phyloP scores from a whole-genome alignment of 2,113 vertebrate genomes.

The Eretmochelys imbricata region DNA sequence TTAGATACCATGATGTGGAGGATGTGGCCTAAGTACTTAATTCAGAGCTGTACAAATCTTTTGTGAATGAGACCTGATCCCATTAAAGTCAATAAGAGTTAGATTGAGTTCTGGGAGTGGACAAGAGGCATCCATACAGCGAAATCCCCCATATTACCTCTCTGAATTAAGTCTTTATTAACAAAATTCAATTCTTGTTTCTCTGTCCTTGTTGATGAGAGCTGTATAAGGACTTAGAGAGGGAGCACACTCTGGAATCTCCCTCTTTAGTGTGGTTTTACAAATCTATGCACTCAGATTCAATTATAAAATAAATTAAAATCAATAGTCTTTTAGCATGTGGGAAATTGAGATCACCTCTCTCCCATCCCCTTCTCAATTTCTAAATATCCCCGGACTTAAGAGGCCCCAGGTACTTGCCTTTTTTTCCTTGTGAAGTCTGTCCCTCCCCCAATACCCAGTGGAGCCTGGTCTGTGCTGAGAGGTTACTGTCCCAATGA shows the following conservation, averaged over 20 bases:
- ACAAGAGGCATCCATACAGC: not conserved
- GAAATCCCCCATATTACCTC: not conserved
- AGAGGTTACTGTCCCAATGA: not conserved
- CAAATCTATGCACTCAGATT: not conserved
- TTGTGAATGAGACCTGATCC: not conserved
- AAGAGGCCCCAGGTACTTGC: fast-evolving
- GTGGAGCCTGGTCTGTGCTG: not conserved
- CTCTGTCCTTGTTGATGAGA: not conserved
- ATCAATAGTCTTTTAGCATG: not conserved
- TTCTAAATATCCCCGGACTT: not conserved
- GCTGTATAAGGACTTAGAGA: not conserved
- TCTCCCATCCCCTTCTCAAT: not conserved
- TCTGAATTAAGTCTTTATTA: not conserved
- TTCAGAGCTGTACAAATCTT: not conserved
- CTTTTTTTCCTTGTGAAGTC: not conserved
- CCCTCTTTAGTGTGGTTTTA: not conserved
- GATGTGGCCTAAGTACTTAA: not conserved
- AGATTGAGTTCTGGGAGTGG: not conserved
- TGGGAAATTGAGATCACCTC: not conserved
- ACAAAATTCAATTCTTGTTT: not conserved
- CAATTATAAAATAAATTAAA: not conserved
- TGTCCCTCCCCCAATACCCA: not conserved
- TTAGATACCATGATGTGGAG: not conserved
- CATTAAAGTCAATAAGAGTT: not conserved
- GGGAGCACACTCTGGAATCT: not conserved